A percentile compares a stretch with the other conserved stretches of the same genome.
phyloP scores from a whole-genome alignment of 2,113 vertebrate species.

The Rhinogobius similis region DNA sequence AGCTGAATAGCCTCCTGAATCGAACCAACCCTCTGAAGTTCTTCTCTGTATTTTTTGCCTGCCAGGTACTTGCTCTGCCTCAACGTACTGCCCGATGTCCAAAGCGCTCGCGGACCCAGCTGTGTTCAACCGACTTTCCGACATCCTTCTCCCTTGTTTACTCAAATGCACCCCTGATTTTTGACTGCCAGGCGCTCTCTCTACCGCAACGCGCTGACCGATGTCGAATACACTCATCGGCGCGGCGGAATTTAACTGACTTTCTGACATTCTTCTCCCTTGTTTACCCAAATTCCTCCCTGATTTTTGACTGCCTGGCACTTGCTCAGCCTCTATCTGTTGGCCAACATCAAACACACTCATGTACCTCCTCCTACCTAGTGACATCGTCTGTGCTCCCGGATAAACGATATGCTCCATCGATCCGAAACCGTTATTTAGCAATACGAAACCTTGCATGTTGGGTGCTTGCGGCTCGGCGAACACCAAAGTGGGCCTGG shows the following conservation, averaged over 20 bases:
- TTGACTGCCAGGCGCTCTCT: background rate
- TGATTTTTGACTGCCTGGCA: background rate
- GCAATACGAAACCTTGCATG: constrained; percentile 45
- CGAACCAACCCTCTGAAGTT: background rate
- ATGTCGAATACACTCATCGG: background rate
- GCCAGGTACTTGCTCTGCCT: background rate
- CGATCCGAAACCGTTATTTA: constrained; percentile 15
- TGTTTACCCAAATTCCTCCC: background rate
- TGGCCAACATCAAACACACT: background rate
- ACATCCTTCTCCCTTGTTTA: background rate
- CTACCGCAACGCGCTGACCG: background rate
- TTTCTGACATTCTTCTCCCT: background rate
- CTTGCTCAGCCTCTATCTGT: background rate
- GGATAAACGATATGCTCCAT: background rate
- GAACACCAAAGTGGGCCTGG: constrained; percentile 32
- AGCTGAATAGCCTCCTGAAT: background rate
- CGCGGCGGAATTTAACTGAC: background rate
- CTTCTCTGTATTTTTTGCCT: background rate
- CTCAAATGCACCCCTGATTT: background rate
- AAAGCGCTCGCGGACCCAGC: background rate
- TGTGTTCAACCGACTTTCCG: background rate
- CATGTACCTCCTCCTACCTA: background rate
- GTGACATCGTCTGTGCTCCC: background rate
- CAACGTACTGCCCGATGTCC: background rate
- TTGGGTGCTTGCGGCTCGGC: constrained; percentile 38